Conservation (phyloP, 2,888 invertebrate genomes). For the Lithophane leautieri region DNA sequence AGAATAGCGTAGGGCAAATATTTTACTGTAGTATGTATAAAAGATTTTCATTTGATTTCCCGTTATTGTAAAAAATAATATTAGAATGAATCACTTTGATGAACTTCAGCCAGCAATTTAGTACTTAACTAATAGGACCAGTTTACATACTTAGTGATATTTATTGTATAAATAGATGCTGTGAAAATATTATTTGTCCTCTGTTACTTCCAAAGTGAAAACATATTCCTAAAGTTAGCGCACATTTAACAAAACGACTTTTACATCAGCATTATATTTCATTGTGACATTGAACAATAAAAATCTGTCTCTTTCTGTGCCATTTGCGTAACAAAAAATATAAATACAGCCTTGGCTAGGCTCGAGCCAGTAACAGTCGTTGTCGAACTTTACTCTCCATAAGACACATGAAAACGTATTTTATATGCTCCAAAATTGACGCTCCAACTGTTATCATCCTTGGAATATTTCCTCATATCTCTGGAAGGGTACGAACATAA, state of each 20-base stretch:
- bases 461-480: conserved; percentile 36
- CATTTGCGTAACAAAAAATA: conserved; percentile 39
- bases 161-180: background rate
- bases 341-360: conserved; percentile 45
- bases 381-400: conserved; percentile 40
- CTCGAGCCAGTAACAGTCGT: conserved; percentile 30
- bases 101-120: background rate
- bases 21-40: background rate
- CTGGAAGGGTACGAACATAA: conserved; percentile 28
- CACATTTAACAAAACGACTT: background rate
- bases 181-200: background rate
- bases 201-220: background rate
- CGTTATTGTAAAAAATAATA: no score
- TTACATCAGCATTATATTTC: conserved; percentile 26
- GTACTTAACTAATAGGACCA: background rate
- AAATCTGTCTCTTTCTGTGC: conserved; percentile 26
- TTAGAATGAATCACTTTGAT: background rate
- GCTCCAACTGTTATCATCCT: conserved; percentile 8
- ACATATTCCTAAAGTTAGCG: background rate
- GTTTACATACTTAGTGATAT: background rate
- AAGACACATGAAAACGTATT: conserved; percentile 22
- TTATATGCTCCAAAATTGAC: conserved; percentile 16
- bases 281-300: conserved; percentile 49
- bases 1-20: background rate
- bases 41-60: background rate